Evolutionary conservation across 2,888 invertebrate species (phyloP).

Genomic region (Trypoxylon attenuatum): DNA sequence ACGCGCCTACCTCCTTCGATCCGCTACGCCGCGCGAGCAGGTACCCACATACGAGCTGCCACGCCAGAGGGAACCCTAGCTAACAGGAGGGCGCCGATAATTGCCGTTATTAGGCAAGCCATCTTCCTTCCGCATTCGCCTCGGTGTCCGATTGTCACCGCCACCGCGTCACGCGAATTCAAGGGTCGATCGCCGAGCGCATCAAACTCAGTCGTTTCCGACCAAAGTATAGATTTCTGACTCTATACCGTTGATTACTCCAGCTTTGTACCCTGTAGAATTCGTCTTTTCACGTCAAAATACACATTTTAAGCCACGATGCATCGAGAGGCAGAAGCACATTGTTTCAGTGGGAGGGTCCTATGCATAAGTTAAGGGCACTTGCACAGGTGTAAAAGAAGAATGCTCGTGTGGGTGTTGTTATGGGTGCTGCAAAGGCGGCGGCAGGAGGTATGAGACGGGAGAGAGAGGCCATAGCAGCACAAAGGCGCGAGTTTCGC

Average conservation of each 20-base stretch:
- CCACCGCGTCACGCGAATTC: too few relatives aligned
- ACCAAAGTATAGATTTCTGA: too few relatives aligned
- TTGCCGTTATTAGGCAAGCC: conserved; percentile 35
- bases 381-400: conserved; percentile 70
- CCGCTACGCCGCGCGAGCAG: too few relatives aligned
- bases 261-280: too few relatives aligned
- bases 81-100: conserved; percentile 47
- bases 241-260: too few relatives aligned
- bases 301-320: neutral
- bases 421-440: conserved; percentile 44
- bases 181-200: too few relatives aligned
- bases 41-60: conserved; percentile 44
- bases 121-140: neutral
- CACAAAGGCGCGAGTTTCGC: conserved; percentile 69
- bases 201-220: too few relatives aligned
- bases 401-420: conserved; percentile 62
- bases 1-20: conserved; percentile 55
- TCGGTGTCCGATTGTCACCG: too few relatives aligned
- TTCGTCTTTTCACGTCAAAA: too few relatives aligned
- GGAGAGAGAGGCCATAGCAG: conserved; percentile 32
- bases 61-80: conserved; percentile 36
- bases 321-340: conserved; percentile 44
- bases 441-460: conserved; percentile 25
- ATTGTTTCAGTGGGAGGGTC: conserved; percentile 74
- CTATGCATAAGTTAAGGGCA: conserved; percentile 69